phyloP scores from a whole-genome alignment of 2,113 vertebrate genomes.

The Lepus europaeus region DNA sequence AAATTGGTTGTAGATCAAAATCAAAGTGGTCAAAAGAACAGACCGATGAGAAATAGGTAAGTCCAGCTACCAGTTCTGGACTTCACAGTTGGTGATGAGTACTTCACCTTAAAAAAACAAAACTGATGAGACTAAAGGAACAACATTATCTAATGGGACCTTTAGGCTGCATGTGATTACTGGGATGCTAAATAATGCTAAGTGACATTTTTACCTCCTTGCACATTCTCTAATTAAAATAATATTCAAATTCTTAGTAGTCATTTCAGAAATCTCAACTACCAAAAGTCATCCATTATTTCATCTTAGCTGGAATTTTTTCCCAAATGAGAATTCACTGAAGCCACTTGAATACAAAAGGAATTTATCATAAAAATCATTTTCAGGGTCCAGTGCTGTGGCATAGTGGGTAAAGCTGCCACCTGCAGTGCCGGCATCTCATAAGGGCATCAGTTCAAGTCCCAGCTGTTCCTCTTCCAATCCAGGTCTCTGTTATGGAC shows the following conservation, averaged over 20 bases:
- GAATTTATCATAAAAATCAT: background rate
- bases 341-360: slow-evolving; percentile 36
- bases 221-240: slow-evolving; percentile 18
- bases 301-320: background rate
- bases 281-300: slow-evolving; percentile 11
- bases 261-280: slow-evolving; percentile 15
- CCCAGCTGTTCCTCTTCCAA: no score
- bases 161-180: background rate
- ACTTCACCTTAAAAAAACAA: background rate
- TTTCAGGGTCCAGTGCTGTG: no score
- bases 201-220: background rate
- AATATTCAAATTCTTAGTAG: slow-evolving; percentile 10
- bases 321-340: slow-evolving; percentile 38
- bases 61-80: background rate
- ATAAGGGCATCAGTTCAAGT: no score
- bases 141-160: background rate
- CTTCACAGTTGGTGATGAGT: background rate
- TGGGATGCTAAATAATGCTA: slow-evolving; percentile 1
- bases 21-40: slow-evolving; percentile 21
- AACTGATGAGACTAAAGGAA: background rate
- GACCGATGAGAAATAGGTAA: background rate
- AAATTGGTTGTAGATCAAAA: slow-evolving; percentile 57
- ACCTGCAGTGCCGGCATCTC: no score
- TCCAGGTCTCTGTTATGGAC: no score
- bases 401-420: no score